phyloP scores from a whole-genome alignment of 2,888 invertebrate species.

The Rhaphigaster nebulosa region DNA sequence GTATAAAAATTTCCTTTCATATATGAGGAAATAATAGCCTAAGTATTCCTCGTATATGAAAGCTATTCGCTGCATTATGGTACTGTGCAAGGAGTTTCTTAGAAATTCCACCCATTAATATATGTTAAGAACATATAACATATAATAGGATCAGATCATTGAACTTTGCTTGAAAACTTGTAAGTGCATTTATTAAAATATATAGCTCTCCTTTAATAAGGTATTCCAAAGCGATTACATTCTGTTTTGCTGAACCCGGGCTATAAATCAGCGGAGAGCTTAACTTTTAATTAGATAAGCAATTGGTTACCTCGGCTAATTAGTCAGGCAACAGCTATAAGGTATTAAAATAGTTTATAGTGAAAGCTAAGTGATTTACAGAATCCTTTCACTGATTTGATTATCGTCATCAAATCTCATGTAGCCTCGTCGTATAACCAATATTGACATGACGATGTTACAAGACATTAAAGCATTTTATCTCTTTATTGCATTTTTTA shows the following conservation, averaged over 20 bases:
- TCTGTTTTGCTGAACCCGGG: slow-evolving; percentile 6
- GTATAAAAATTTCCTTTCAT: too few species aligned
- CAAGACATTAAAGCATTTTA: neutral
- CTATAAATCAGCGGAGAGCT: slow-evolving; percentile 29
- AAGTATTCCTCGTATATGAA: too few species aligned
- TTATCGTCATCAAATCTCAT: neutral
- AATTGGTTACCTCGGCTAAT: slow-evolving; percentile 1
- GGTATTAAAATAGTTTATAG: slow-evolving; percentile 19
- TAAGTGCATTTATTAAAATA: slow-evolving; percentile 26
- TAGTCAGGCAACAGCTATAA: slow-evolving; percentile 17
- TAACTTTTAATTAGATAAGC: slow-evolving; percentile 35
- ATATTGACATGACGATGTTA: neutral
- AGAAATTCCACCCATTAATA: neutral
- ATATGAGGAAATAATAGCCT: too few species aligned
- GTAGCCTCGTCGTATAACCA: neutral
- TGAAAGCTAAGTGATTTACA: neutral
- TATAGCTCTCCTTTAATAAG: slow-evolving; percentile 33
- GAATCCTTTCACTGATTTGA: neutral
- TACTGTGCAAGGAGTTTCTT: too few species aligned
- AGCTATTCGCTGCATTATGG: too few species aligned
- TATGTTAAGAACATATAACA: neutral
- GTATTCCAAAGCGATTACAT: slow-evolving; percentile 42
- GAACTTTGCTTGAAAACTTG: neutral
- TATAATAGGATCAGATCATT: neutral
- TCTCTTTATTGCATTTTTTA: neutral